phyloP scores from a whole-genome alignment of 2,113 vertebrate genomes.

The Megaleporinus macrocephalus region DNA sequence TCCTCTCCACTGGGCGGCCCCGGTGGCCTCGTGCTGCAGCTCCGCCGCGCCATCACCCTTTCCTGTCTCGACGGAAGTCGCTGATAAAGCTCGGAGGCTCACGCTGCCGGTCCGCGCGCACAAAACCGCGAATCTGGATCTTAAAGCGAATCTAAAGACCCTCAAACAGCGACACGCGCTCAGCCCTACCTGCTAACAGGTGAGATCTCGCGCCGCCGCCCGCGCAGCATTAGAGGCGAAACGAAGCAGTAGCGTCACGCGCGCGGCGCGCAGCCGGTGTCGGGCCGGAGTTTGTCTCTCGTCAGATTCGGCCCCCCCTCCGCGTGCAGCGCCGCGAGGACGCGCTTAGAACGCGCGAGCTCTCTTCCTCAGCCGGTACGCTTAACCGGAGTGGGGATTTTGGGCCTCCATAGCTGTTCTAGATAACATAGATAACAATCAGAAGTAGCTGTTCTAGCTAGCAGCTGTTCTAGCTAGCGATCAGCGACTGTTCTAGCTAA shows the following conservation, averaged over 20 bases:
- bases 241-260: no score
- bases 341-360: no score
- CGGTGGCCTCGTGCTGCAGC: not conserved
- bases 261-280: not conserved
- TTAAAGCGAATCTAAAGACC: constrained; percentile 18
- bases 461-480: no score
- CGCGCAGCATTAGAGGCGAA: no score
- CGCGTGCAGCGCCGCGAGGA: no score
- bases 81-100: constrained; percentile 40
- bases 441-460: no score
- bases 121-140: constrained; percentile 69
- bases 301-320: not conserved
- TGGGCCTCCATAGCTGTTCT: no score
- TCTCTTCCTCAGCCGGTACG: no score
- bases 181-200: constrained; percentile 59
- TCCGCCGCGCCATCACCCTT: constrained; percentile 25
- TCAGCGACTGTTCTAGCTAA: no score
- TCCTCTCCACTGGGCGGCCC: not conserved
- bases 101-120: constrained; percentile 55
- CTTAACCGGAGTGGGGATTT: no score
- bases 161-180: not conserved
- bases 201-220: constrained; percentile 51
- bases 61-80: constrained; percentile 64
- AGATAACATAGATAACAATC: no score
- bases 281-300: not conserved